A percentile compares a stretch with the other conserved stretches of the same genome.
Evolutionary conservation across 2,797 vertebrate species (phyloP).

Genomic region (Delichon dasypus): DNA sequence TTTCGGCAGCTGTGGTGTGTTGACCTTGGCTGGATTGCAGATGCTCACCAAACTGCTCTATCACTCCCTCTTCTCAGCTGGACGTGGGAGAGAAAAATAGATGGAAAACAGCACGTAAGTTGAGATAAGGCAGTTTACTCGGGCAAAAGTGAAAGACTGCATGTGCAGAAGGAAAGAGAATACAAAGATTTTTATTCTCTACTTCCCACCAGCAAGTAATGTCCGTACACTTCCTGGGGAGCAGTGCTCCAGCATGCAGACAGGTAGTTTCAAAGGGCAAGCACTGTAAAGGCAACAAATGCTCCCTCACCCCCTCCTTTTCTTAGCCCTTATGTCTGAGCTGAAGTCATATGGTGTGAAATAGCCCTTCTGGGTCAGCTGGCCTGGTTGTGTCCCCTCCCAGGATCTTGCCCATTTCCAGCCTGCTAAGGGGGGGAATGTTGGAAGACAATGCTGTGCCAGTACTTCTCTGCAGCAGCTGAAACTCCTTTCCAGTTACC

Average conservation of each 20-base stretch:
- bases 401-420: neutral
- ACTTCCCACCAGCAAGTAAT: neutral
- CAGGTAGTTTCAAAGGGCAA: neutral
- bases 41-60: neutral
- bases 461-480: neutral
- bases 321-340: neutral
- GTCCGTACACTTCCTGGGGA: neutral
- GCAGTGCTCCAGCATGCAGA: accelerated
- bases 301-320: neutral
- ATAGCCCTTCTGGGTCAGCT: neutral
- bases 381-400: neutral
- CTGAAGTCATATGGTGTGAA: neutral
- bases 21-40: neutral
- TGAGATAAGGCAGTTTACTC: neutral
- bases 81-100: neutral
- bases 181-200: neutral
- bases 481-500: neutral
- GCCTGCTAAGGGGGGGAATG: neutral
- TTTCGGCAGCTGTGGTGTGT: neutral
- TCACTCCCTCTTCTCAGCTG: neutral
- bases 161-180: neutral
- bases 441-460: neutral
- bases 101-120: accelerated
- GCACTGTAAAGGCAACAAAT: neutral
- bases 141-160: neutral